Base-by-base conservation (phyloP, 2,888 invertebrate genomes). In the Tetragonula carbonaria region DNA sequence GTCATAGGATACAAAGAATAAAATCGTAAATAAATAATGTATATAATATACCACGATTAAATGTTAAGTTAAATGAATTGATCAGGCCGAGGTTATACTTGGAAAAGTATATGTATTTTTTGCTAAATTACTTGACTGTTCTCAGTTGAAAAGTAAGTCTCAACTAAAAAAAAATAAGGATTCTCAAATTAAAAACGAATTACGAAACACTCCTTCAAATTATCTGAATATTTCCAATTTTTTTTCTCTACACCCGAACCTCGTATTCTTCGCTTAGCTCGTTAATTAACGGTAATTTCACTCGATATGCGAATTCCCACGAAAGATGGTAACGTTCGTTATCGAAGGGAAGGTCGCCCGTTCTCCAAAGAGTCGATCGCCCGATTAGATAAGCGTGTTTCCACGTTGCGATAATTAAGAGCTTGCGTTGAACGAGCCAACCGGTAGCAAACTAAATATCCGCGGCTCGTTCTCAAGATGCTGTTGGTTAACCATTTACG, bases 391-490 rank as follows among this genome's bases (percentile, higher is more conserved):
- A 71, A 33, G 16, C 73, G 13, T n/a, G 14, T 28, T 73, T 57
- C 45, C 50, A 51, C 50, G 13, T n/a, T 5, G 21, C 23, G 50
- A 38, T 75, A 75, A 76, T 66, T n/a, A 67, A 66, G 53, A 51
- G 16, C 66, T 51, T 4, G 28, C 67, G 28, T 62, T 50, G 33
- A 77, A 78, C 18, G 72, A 71, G 33, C 13, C 51, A 51, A n/a
- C 18, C 16, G n/a, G 8, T 0, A 21, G 50, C 38, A 33, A 74
- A 65, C n/a, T 67, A 33, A 71, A 72, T 33, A 62, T 13, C 68
- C 28, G 16, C 18, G 72, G 67, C 74, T 78, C 75, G 59, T 81
- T 81, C 62, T 59, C 59, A 66, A 81, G 78, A 81, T 78, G 68
- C 68, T 55, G 45, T 51, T 62, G 68, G 57, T 55, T 74, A 50